Conservation (phyloP, 2,797 vertebrate genomes). For the Tadarida brasiliensis region DNA sequence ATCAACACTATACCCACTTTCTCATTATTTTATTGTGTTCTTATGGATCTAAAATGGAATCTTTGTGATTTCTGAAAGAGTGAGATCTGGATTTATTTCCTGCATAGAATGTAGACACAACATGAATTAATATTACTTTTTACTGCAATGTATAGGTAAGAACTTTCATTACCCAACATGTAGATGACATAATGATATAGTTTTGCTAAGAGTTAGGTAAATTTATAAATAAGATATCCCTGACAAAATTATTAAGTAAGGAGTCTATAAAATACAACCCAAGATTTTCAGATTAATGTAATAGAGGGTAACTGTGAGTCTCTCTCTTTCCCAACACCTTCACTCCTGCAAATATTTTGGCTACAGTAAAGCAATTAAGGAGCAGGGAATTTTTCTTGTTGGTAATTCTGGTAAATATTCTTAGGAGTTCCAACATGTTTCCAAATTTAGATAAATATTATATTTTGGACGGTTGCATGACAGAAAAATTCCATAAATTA, state of each 20-base stretch:
- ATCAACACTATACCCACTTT: not conserved
- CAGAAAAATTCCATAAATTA: not conserved
- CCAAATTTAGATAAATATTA: not conserved
- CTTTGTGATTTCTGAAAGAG: not conserved
- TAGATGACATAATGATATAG: not conserved
- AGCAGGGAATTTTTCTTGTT: not conserved
- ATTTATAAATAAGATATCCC: not conserved
- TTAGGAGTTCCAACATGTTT: not conserved
- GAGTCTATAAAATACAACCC: not conserved
- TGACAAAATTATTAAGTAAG: not conserved
- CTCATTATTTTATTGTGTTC: not conserved
- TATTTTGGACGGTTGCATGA: not conserved
- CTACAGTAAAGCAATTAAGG: not conserved
- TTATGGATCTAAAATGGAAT: not conserved
- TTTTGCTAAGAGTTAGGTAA: not conserved
- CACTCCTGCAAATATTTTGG: slow-evolving; percentile 5
- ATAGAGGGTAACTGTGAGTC: not conserved
- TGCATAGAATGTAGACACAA: not conserved
- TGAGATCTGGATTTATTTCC: not conserved
- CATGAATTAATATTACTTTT: not conserved
- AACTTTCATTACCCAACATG: not conserved
- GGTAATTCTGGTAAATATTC: not conserved
- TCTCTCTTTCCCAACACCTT: not conserved
- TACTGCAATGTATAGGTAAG: not conserved
- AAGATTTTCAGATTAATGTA: slow-evolving; percentile 4